phyloP scores from a whole-genome alignment of 1,140 invertebrate genomes.

The Drosophila sproati region DNA sequence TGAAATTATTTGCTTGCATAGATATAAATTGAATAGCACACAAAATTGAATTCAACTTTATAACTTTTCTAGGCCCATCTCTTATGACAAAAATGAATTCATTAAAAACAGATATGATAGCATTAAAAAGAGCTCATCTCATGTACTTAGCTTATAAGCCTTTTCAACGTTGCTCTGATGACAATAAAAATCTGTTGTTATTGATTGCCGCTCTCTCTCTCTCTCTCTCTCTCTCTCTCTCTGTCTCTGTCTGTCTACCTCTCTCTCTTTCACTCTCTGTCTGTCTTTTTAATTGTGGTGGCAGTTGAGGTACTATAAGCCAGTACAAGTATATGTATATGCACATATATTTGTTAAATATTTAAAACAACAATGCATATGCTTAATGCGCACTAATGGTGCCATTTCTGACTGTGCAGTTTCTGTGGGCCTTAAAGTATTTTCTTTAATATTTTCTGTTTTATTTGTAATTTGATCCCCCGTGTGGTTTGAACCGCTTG shows the following conservation, averaged over 20 bases:
- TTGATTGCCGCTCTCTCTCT: conserved; percentile 9
- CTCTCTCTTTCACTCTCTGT: neutral
- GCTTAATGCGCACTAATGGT: conserved; percentile 44
- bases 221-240: neutral
- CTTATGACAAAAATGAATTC: neutral
- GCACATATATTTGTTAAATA: conserved; percentile 48
- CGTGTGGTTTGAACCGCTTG: conserved; percentile 50
- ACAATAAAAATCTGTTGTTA: conserved; percentile 38
- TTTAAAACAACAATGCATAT: conserved; percentile 43
- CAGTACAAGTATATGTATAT: neutral
- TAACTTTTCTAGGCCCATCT: neutral
- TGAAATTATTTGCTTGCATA: neutral
- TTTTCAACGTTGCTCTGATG: conserved; percentile 18
- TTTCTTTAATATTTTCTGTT: conserved; percentile 26
- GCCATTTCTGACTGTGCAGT: conserved; percentile 9
- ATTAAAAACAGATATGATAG: conserved; percentile 43
- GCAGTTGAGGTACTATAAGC: conserved; percentile 1
- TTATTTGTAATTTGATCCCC: conserved; percentile 42
- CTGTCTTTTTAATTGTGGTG: conserved; percentile 32
- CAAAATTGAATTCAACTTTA: neutral
- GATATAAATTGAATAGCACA: neutral
- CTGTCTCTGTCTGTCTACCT: neutral
- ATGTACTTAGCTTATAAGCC: conserved; percentile 29
- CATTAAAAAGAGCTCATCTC: conserved; percentile 39
- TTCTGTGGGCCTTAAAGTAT: conserved; percentile 15